phyloP scores from a whole-genome alignment of 2,888 invertebrate genomes.

The Andrena dorsata region DNA sequence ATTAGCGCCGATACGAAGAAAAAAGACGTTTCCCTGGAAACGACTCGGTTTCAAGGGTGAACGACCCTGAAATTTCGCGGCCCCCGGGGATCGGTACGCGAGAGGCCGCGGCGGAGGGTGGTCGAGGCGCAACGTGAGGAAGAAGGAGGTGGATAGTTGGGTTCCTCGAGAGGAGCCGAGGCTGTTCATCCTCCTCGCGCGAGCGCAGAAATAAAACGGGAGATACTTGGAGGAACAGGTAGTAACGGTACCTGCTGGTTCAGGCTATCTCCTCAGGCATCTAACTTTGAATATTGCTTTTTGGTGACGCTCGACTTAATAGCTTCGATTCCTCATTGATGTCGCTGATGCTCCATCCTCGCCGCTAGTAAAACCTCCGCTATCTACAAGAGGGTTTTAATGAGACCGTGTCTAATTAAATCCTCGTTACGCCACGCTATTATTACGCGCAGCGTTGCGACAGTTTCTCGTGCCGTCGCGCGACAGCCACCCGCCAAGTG shows the following conservation, averaged over 20 bases:
- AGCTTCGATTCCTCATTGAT: not conserved
- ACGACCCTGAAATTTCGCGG: slow-evolving; percentile 65
- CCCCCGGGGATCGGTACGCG: slow-evolving; percentile 10
- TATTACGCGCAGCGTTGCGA: slow-evolving; percentile 33
- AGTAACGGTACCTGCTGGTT: slow-evolving; percentile 75
- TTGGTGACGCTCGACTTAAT: slow-evolving; percentile 49
- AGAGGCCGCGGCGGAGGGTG: slow-evolving; percentile 22
- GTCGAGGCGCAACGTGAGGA: slow-evolving; percentile 5
- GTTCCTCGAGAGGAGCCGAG: slow-evolving; percentile 24
- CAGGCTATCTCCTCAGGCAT: slow-evolving; percentile 38
- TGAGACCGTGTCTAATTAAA: slow-evolving; percentile 44
- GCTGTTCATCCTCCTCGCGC: slow-evolving; percentile 11
- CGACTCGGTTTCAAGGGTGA: slow-evolving; percentile 55
- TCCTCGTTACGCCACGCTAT: slow-evolving; percentile 44
- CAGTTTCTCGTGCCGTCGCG: slow-evolving; percentile 27
- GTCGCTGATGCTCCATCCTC: not conserved
- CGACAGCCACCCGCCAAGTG: slow-evolving; percentile 15
- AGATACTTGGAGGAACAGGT: slow-evolving; percentile 74
- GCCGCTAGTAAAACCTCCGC: not conserved
- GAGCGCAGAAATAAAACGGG: slow-evolving; percentile 45
- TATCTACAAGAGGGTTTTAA: slow-evolving; percentile 10
- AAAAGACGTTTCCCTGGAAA: slow-evolving; percentile 27
- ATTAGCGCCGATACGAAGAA: slow-evolving; percentile 1
- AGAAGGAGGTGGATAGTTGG: slow-evolving; percentile 27
- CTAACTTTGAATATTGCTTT: slow-evolving; percentile 60